Evolutionary conservation across 2,888 invertebrate species (phyloP).

Genomic region (Cosmopolites sordidus): DNA sequence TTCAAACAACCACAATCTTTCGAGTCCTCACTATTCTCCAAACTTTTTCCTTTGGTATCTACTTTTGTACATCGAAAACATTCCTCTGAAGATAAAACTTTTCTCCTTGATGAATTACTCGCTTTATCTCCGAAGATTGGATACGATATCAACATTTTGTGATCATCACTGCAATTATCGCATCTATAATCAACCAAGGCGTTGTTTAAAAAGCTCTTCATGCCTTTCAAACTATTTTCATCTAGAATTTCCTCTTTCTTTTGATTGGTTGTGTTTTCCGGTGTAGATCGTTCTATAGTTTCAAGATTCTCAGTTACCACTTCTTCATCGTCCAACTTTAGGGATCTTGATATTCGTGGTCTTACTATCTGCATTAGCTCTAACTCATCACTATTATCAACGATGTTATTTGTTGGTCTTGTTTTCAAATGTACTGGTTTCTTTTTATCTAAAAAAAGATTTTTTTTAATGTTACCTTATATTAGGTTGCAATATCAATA

Average conservation of each 20-base stretch:
- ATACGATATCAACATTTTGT: slow-evolving; percentile 30
- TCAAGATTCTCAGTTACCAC: no score
- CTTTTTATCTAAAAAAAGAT: no score
- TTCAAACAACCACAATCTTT: not conserved
- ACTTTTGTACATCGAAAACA: not conserved
- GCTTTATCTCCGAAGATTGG: slow-evolving; percentile 17
- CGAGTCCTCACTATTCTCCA: no score
- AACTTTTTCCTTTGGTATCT: no score
- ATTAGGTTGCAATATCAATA: no score
- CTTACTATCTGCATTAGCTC: not conserved
- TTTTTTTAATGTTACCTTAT: no score
- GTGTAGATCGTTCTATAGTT: no score
- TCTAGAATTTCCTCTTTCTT: not conserved
- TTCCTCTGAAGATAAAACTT: not conserved
- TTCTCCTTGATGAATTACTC: not conserved
- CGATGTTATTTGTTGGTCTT: no score
- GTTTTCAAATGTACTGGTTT: no score
- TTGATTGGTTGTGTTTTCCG: no score
- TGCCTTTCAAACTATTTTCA: slow-evolving; percentile 1
- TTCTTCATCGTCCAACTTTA: not conserved
- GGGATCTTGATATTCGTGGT: slow-evolving; percentile 4
- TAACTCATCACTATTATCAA: not conserved
- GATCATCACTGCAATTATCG: slow-evolving; percentile 21
- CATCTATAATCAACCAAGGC: slow-evolving; percentile 28
- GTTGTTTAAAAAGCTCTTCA: slow-evolving; percentile 19